Evolutionary conservation across 2,888 invertebrate genomes (phyloP).

Genomic region (Lasioglossum lativentre): DNA sequence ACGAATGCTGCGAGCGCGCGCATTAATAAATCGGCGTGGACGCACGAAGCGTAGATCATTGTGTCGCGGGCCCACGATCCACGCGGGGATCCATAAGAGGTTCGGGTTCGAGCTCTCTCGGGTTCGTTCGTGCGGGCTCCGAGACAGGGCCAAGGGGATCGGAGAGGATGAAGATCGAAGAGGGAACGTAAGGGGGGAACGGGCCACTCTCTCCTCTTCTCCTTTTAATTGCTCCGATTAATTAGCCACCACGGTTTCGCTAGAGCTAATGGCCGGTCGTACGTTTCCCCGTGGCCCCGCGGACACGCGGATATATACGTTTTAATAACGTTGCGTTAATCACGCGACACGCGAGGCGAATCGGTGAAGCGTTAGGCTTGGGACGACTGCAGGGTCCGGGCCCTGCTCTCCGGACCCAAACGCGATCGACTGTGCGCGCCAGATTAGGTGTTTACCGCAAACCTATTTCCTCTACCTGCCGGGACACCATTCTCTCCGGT

Average conservation of each 20-base stretch:
- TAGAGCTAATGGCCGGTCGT: constrained; percentile 79
- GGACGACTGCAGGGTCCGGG: not conserved
- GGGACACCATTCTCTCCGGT: not conserved
- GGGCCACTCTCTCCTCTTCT: constrained; percentile 56
- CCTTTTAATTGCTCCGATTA: constrained; percentile 82
- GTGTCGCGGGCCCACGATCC: constrained; percentile 73
- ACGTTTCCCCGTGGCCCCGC: constrained; percentile 73
- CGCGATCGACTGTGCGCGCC: not conserved
- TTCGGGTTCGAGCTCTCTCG: constrained; percentile 37
- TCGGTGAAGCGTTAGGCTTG: constrained; percentile 45
- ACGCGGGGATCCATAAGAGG: constrained; percentile 62
- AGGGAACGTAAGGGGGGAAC: constrained; percentile 32
- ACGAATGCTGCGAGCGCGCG: constrained; percentile 64
- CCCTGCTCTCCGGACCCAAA: not conserved
- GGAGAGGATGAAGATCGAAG: constrained; percentile 38
- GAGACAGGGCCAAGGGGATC: constrained; percentile 8
- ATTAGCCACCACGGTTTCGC: constrained; percentile 80
- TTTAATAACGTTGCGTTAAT: constrained; percentile 76
- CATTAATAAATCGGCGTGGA: constrained; percentile 77
- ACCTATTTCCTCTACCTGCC: not conserved
- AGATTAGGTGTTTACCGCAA: not conserved
- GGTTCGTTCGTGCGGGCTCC: constrained; percentile 22
- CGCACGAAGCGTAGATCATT: constrained; percentile 77
- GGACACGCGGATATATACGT: constrained; percentile 70
- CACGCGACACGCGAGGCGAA: constrained; percentile 73